Evolutionary conservation across 2,888 invertebrate genomes (phyloP), one percentile per base, ranked within the genome.

Genomic region (Encarsia formosa): DNA sequence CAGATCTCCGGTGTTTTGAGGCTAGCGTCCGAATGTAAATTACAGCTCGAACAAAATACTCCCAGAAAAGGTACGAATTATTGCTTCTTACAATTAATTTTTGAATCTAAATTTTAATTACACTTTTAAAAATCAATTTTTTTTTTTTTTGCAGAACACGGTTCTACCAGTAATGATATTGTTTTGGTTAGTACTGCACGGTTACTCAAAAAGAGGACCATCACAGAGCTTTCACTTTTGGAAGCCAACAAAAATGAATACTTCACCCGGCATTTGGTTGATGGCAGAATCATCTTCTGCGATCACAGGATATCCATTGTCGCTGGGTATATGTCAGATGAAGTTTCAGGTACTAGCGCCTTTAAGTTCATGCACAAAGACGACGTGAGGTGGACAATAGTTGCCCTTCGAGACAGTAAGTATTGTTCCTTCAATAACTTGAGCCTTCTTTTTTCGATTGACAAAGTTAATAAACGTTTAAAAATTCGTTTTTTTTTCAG

Each of bases 301-400:
- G 95, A 95, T 72, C 93, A 93, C 70, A 84, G 92, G 67, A 91
- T 94, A 67, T 90, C 93, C 6, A 77, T 90, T 52, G 87, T 93
- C 13, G 87, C 89, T 48, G 94, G 94, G 3, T 91, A 91, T 68
- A 84, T 94, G 85, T 86, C 88, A 11, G 87, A 88, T 62, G 94
- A 95, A 77, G 88, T 93, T 1, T 83, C 86, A 9, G 92, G 92
- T n/a, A 78, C 85, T 54, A 90, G 88, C 58, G 92, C 92, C 9
- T 95, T 94, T 74, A 83, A 85, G 49, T 92, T 88, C 70, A 93
- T 95, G 86, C 91, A 91, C 74, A 83, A 84, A 68, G 90, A 92
- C 61, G 93, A 94, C 77, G 88, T 89, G 2, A 83, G 88, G 64
- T 91, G 90, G 88, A 88, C 91, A 0, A 86, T 91, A 69, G 87